Evolutionary conservation across 2,113 vertebrate species (phyloP), one percentile per base, ranked within the genome.

Genomic region (Sylvietta virens): DNA sequence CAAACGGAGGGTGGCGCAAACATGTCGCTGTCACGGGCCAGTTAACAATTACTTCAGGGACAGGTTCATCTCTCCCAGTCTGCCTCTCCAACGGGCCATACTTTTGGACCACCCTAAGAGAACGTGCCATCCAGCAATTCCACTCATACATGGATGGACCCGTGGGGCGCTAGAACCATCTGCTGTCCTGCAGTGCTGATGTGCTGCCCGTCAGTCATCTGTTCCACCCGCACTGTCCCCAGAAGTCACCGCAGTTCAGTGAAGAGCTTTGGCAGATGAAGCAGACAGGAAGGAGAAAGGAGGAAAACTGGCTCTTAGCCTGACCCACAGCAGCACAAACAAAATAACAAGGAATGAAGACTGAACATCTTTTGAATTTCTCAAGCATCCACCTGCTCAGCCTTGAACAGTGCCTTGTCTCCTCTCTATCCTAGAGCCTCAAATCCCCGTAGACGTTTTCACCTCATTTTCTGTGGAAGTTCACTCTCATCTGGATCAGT

Each of bases 111-210:
- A 95, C 88, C 86, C 78, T 88, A 76, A 48, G 73, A 91, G 64
- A 73, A 80, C 2, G 2, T 87, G 78, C 53, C 56, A 42, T 56
- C 82, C 33, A 94, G 83, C 95, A 93, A 88, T 90, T 67, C 87
- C 40, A 86, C 58, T 72, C 85, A 61, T 47, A 31, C n/a, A 40
- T 4, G 42, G 90, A 81, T n/a, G 72, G 90, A 44, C 88, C 83
- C 84, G 13, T 13, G 88, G 79, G 96, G 92, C 12, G 6, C 31
- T 26, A 42, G 28, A 81, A 86, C 93, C 96, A 96, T 96, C 96
- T 97, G 97, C 78, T 92, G 78, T 88, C 64, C 78, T 76, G 69
- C 76, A 77, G 88, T 72, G 84, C 19, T 66, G 94, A 96, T 79
- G 90, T 4, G 5, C 56, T 95, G 81, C 57, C 67, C 80, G 45